Evolutionary conservation across 2,888 invertebrate species (phyloP).

Genomic region (Drosophila nigricruria): DNA sequence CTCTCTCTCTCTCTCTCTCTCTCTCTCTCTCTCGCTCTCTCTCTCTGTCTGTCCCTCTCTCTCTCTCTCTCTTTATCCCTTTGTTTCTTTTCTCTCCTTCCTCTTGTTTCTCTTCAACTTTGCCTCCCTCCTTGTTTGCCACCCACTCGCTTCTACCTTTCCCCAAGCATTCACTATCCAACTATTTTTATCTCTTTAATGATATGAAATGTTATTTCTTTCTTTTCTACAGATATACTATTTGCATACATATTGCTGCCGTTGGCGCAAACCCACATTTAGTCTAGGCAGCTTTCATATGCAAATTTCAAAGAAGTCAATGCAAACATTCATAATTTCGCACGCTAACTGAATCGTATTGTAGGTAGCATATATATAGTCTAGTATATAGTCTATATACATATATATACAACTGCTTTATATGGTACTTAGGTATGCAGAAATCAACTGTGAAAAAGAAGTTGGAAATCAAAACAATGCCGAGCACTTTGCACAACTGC

Average conservation of each 20-base stretch:
- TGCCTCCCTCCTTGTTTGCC: not conserved
- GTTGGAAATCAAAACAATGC: conserved; percentile 66
- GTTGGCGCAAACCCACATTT: conserved; percentile 18
- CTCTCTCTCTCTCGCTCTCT: no score
- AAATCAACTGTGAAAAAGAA: conserved; percentile 49
- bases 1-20: not conserved
- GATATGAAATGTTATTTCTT: conserved; percentile 2
- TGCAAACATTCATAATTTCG: conserved; percentile 49
- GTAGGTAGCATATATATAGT: not conserved
- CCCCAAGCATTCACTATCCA: no score
- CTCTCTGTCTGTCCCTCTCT: no score
- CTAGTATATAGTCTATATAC: not conserved
- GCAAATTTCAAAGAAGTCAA: conserved; percentile 37
- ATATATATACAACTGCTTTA: conserved; percentile 7
- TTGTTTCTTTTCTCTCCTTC: not conserved
- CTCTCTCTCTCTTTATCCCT: not conserved
- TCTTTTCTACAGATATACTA: conserved; percentile 7
- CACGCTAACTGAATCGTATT: conserved; percentile 31
- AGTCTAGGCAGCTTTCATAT: conserved; percentile 40
- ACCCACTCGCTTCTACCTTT: not conserved
- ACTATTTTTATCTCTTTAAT: not conserved
- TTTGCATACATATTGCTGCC: conserved; percentile 10
- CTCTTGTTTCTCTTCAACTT: not conserved
- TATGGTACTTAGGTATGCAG: conserved; percentile 37
- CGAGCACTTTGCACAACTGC: conserved; percentile 64